Base-by-base conservation (phyloP, 2,888 invertebrate species). In the Dermolepida albohirtum region DNA sequence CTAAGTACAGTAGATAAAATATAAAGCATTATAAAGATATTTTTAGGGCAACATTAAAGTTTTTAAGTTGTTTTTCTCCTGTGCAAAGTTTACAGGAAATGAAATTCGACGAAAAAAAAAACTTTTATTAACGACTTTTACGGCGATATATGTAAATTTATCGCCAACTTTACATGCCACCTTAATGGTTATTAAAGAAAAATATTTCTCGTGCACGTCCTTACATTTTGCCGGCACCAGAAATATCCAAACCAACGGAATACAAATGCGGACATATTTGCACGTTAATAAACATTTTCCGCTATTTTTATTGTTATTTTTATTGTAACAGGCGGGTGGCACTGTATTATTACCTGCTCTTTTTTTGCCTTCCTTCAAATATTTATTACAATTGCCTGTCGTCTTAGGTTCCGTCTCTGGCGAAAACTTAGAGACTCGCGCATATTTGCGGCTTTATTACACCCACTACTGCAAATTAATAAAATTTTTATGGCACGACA, bases 61-160 rank as follows among this genome's bases (percentile, higher is more conserved):
- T 34, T 34, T 34, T 6, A 34, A 34, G 4, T 34, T 6, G 6
- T 34, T 34, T 8, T 34, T 34, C 34, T 34, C 8, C 6, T 34
- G 34, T 7, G 34, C 6, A 34, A 34, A 34, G 34, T 34, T 34
- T 34, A 34, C 34, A 34, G 44, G 57, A 51, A 55, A 59, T 22
- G 59, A 66, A 66, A 57, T 59, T 49, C 43, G 17, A n/a, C 17
- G 49, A 16, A 5, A 29, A 34, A 66, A 55, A 34, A 34, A 59
- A 66, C 50, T 66, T 66, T 66, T 66, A 66, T 66, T 59, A 59
- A 57, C 49, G 66, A 66, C 66, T 51, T 66, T 66, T 59, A 59
- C 34, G 27, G 66, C 57, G 55, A 66, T 50, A 34, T 49, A 66
- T 66, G 66, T 40, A 66, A 66, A 66, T 66, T 66, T 66, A 66